These are phyloP conservation scores for Drosophila nr. fundita DNA, from an alignment of 2,888 invertebrate species.

Conservation along the genomic window DNA sequence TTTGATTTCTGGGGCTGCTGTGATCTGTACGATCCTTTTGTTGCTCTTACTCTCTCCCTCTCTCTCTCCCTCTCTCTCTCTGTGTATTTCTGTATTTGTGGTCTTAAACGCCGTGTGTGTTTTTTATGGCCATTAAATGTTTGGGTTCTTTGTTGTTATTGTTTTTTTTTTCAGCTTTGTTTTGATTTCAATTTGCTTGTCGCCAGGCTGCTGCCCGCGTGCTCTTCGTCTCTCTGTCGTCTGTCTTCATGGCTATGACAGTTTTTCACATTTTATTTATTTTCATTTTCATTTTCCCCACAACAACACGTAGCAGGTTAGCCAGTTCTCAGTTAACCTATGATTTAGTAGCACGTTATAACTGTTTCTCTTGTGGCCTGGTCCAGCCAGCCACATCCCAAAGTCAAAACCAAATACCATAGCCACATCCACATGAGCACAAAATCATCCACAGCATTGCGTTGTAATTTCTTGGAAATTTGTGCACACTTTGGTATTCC, in stretches of 20 bases:
- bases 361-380: conserved; percentile 77
- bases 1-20: conserved; percentile 60
- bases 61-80: not conserved
- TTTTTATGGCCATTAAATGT: conserved; percentile 81
- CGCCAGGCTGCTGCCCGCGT: conserved; percentile 40
- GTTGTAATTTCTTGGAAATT: conserved; percentile 82
- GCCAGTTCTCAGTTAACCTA: conserved; percentile 63
- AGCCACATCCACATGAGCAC: conserved; percentile 47
- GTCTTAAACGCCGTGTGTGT: conserved; percentile 55
- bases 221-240: conserved; percentile 7
- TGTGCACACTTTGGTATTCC: conserved; percentile 83
- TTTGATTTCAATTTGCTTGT: conserved; percentile 82
- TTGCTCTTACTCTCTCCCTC: conserved; percentile 5
- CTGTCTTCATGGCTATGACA: conserved; percentile 54
- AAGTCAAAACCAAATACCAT: conserved; percentile 13
- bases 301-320: conserved; percentile 75
- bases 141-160: conserved; percentile 56
- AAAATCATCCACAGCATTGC: conserved; percentile 73
- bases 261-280: conserved; percentile 71
- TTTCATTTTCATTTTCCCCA: conserved; percentile 57
- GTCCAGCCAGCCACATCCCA: conserved; percentile 30
- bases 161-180: conserved; percentile 50
- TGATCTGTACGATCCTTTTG: conserved; percentile 54
- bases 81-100: conserved; percentile 11
- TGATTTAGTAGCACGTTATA: conserved; percentile 83